phyloP scores from a whole-genome alignment of 30 jellyfish, hydroid and myxozoan species.

The Catostylus mosaicus region DNA sequence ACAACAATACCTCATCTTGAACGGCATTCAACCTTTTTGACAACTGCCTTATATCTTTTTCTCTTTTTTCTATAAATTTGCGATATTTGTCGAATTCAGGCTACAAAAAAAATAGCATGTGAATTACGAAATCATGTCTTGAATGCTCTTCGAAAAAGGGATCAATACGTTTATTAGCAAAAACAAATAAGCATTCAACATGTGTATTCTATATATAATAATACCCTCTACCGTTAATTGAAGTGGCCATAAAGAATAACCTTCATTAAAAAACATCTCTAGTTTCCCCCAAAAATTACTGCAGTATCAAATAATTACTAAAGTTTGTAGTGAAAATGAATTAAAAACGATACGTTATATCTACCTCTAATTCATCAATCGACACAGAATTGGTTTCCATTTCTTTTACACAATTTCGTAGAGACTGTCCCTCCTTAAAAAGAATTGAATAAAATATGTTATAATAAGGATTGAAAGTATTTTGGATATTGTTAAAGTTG shows the following conservation, averaged over 20 bases:
- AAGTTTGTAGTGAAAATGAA: neutral
- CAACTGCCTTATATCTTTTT: conserved; percentile 55
- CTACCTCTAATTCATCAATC: conserved; percentile 87
- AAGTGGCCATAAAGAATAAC: no score
- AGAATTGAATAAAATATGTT: neutral
- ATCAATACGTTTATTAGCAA: no score
- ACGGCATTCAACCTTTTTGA: conserved; percentile 81
- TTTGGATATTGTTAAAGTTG: no score
- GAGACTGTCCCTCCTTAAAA: conserved; percentile 70
- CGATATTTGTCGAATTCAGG: conserved; percentile 81
- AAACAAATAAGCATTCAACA: no score
- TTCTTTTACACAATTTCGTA: conserved; percentile 65
- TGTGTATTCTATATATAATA: no score
- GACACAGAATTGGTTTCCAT: conserved; percentile 65
- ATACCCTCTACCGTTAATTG: no score
- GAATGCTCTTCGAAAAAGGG: no score
- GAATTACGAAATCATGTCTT: no score
- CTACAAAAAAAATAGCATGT: conserved; percentile 35
- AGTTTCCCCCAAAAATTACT: no score
- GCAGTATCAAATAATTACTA: no score
- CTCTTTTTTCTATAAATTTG: conserved; percentile 55
- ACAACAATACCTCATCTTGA: conserved; percentile 82
- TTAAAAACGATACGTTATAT: neutral
- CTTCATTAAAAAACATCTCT: no score
- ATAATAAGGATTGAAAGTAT: neutral